A percentile compares a stretch with the other conserved stretches of the same genome.
Evolutionary conservation across 2,113 vertebrate genomes (phyloP).

Genomic region (Brachyistius frenatus): DNA sequence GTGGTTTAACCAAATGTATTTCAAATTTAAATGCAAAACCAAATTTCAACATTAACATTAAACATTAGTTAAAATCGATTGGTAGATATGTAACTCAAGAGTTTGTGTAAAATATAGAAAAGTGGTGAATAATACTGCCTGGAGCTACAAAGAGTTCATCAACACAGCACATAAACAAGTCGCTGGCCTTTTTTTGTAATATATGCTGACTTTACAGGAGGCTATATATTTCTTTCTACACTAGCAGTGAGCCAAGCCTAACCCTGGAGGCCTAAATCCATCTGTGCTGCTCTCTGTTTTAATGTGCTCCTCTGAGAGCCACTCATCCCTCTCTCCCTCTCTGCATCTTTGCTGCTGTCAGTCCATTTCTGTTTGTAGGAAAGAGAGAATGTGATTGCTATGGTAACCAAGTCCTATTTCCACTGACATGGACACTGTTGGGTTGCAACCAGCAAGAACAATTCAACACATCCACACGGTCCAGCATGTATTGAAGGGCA

Average conservation of each 20-base stretch:
- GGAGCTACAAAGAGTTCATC: slow-evolving; percentile 39
- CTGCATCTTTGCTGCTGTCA: slow-evolving; percentile 50
- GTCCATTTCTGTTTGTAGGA: slow-evolving; percentile 53
- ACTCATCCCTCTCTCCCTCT: slow-evolving; percentile 52
- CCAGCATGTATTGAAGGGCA: slow-evolving; percentile 20
- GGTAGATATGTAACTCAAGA: not conserved
- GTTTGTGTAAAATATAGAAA: slow-evolving; percentile 17
- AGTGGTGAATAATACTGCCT: slow-evolving; percentile 3
- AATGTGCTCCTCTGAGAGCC: slow-evolving; percentile 76
- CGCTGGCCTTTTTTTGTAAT: slow-evolving; percentile 37
- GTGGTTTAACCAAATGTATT: too few species aligned
- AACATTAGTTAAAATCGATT: not conserved
- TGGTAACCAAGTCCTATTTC: slow-evolving; percentile 59
- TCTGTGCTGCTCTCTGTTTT: slow-evolving; percentile 70
- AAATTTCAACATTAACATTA: not conserved
- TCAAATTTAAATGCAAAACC: too few species aligned
- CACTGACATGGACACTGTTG: slow-evolving; percentile 34
- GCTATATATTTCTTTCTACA: slow-evolving; percentile 66
- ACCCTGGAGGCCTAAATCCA: slow-evolving; percentile 70
- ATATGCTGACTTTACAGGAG: slow-evolving; percentile 56
- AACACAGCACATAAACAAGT: slow-evolving; percentile 57
- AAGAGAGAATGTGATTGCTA: slow-evolving; percentile 58
- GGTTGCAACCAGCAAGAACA: slow-evolving; percentile 35
- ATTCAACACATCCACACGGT: slow-evolving; percentile 25
- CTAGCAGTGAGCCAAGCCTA: slow-evolving; percentile 56